phyloP scores from a whole-genome alignment of 2,797 vertebrate species.

The Tachyglossus aculeatus region DNA sequence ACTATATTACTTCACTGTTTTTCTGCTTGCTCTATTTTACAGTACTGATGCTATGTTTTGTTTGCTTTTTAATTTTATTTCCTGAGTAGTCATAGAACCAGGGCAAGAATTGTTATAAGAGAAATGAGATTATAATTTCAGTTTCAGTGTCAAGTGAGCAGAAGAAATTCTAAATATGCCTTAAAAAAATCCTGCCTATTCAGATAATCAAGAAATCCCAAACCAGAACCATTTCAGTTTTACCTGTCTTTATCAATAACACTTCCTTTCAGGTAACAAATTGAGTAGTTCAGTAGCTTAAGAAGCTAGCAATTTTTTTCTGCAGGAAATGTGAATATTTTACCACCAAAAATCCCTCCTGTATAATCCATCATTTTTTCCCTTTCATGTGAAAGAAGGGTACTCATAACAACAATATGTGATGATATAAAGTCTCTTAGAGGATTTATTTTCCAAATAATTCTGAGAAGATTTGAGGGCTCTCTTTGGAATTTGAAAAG shows the following conservation, averaged over 20 bases:
- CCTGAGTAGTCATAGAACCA: not conserved
- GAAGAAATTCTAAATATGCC: constrained; percentile 29
- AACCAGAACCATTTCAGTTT: constrained; percentile 23
- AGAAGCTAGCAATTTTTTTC: constrained; percentile 45
- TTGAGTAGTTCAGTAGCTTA: constrained; percentile 34
- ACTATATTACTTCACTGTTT: not conserved
- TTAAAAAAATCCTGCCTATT: constrained; percentile 45
- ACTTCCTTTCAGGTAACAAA: constrained; percentile 45
- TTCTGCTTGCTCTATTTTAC: not conserved
- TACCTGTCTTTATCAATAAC: constrained; percentile 48
- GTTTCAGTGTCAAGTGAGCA: constrained; percentile 22
- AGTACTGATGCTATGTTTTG: not conserved
- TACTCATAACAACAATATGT: not conserved
- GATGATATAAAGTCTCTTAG: constrained; percentile 27
- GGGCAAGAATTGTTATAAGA: not conserved
- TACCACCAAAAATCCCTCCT: constrained; percentile 25
- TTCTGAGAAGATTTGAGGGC: not conserved
- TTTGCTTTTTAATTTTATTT: not conserved
- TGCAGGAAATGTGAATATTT: constrained; percentile 46
- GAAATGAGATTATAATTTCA: constrained; percentile 47
- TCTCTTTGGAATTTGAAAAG: constrained; percentile 14
- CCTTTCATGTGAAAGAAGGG: constrained; percentile 13
- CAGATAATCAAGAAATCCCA: constrained; percentile 46
- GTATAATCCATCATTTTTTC: constrained; percentile 43
- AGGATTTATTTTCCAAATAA: constrained; percentile 10